Percentiles rank a stretch among this genome's conserved stretches.
phyloP scores from a whole-genome alignment of 2,888 invertebrate genomes.

The Epistrophella euchroma region DNA sequence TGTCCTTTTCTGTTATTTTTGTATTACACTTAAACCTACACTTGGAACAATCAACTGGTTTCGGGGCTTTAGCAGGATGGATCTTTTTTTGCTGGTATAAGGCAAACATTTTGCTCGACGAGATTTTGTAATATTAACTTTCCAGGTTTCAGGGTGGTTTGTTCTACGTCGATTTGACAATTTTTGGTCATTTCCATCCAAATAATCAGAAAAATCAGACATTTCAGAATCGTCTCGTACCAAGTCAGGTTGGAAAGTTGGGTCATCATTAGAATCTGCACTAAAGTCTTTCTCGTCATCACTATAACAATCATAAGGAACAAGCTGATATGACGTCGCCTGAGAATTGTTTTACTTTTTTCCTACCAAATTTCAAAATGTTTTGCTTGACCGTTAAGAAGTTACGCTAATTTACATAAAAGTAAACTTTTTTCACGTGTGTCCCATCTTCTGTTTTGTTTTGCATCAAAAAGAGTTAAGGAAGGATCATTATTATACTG shows the following conservation, averaged over 20 bases:
- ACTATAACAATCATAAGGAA: no score
- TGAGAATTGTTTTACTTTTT: no score
- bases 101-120: neutral
- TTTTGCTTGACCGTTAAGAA: no score
- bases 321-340: no score
- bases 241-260: conserved; percentile 18
- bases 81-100: neutral
- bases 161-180: neutral
- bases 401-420: no score
- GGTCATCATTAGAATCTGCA: conserved; percentile 22
- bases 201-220: conserved; percentile 29
- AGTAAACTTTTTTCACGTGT: no score
- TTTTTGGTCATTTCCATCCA: neutral
- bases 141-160: conserved; percentile 15
- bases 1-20: neutral
- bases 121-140: neutral
- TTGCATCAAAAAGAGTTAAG: no score
- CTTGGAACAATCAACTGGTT: conserved; percentile 7
- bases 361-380: no score
- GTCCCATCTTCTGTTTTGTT: no score
- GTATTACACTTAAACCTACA: conserved; percentile 9
- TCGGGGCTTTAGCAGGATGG: conserved; percentile 9
- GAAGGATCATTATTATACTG: no score
- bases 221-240: conserved; percentile 15
- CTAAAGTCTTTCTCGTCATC: conserved; percentile 1